Percentiles rank a stretch among this genome's conserved stretches.
Evolutionary conservation across 2,888 invertebrate genomes (phyloP).

Genomic region (Hyposoter didymator): DNA sequence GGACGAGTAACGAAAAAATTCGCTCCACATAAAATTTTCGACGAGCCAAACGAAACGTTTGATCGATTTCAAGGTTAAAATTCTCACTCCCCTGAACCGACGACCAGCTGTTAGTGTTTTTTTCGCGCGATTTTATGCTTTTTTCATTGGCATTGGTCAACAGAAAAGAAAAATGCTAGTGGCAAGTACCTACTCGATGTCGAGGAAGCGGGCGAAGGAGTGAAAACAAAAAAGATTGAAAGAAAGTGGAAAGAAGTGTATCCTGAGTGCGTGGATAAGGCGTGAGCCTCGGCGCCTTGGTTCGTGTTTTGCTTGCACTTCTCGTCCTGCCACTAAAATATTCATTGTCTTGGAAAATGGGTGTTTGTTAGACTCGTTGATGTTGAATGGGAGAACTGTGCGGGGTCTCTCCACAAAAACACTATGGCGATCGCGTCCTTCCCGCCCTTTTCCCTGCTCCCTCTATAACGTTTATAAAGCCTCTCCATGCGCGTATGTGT

Average conservation of each 20-base stretch:
- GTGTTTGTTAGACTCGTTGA: constrained; percentile 77
- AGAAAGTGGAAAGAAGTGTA: neutral
- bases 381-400: constrained; percentile 56
- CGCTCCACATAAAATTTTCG: too few relatives aligned
- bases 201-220: neutral
- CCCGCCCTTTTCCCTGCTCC: neutral
- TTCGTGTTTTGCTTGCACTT: constrained; percentile 74
- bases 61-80: too few relatives aligned
- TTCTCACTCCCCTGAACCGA: too few relatives aligned
- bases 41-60: too few relatives aligned
- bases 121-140: neutral
- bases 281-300: constrained; percentile 65
- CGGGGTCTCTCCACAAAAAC: constrained; percentile 44
- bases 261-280: constrained; percentile 24
- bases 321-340: constrained; percentile 76
- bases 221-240: neutral
- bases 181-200: neutral
- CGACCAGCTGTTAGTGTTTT: too few relatives aligned
- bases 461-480: constrained; percentile 2
- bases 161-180: neutral
- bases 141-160: neutral
- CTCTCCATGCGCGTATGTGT: neutral
- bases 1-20: too few relatives aligned
- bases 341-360: constrained; percentile 80
- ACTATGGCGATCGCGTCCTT: constrained; percentile 43